Base-by-base conservation (phyloP, 2,797 vertebrate genomes). In the Acrocephalus scirpaceus region DNA sequence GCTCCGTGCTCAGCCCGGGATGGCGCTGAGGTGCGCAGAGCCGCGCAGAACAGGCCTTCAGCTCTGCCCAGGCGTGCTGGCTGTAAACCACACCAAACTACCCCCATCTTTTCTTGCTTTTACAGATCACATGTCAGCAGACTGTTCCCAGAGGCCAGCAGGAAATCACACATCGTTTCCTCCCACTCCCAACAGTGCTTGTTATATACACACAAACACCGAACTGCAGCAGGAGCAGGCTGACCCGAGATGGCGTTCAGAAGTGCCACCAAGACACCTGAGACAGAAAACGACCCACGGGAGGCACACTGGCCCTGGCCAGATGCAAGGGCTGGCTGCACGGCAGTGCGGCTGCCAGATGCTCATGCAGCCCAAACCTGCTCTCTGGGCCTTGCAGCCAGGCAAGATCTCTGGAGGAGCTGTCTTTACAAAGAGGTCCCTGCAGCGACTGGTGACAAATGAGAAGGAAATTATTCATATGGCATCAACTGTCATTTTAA, bases 11-110 rank as follows among this genome's bases (percentile, higher is more conserved):
- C 30, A 25, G 77, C 42, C 5, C 0, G 0, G 23, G 5, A 16
- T 0, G 0, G 26, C 1, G 1, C 4, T 1, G 0, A 11, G 48
- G 16, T 10, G 36, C 1, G 36, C 53, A n/a, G 16, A 58, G 48
- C 40, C 32, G 34, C 47, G 4, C 40, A 12, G 36, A 22, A 47
- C 27, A 51, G 7, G 8, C 14, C 34, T 42, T 26, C 10, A 10
- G 12, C 78, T 70, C 26, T 58, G 30, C 47, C 44, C 9, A 8
- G 32, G 19, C 12, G 2, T 7, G 13, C 4, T 3, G 16, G 4
- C 7, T n/a, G 21, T 11, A 27, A 60, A 48, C 16, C 27, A 36
- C 38, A 50, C 26, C 21, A 13, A 78, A 12, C 47, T 65, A 60
- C 14, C 29, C 30, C 16, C 19, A 23, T 4, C n/a, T 44, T 50